These are phyloP conservation scores for Xerus rutilus DNA, from an alignment of 2,797 vertebrate species.

Conservation along the genomic window DNA sequence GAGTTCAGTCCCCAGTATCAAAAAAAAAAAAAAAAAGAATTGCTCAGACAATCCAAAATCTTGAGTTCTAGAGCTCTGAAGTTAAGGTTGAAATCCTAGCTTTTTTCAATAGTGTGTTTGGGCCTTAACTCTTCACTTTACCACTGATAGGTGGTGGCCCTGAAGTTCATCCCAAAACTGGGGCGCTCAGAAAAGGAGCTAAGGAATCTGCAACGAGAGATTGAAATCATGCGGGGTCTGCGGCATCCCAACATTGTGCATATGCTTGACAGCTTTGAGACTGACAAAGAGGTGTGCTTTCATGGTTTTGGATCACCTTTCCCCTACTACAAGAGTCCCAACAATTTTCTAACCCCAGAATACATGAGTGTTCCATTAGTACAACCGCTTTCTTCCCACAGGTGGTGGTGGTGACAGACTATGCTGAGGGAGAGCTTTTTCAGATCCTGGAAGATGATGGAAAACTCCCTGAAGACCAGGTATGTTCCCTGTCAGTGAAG, in stretches of 20 bases:
- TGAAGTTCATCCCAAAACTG: constrained; percentile 98
- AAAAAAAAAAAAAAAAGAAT: background rate
- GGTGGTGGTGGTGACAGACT: constrained; percentile 99
- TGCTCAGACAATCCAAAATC: background rate
- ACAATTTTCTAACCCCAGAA: background rate
- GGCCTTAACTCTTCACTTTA: constrained; percentile 22
- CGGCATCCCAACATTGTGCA: constrained; percentile 96
- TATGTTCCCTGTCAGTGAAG: constrained; percentile 75
- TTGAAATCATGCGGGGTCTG: constrained; percentile 96
- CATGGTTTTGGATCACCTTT: background rate
- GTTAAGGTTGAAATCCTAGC: constrained; percentile 10
- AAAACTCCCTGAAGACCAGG: constrained; percentile 94
- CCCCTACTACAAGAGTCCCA: background rate
- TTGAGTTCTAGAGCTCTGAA: background rate
- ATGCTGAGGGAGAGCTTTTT: constrained; percentile 97
- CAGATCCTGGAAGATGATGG: constrained; percentile 97
- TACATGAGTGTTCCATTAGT: background rate
- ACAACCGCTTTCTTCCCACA: constrained; percentile 78
- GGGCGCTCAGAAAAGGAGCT: constrained; percentile 97
- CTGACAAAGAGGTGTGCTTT: constrained; percentile 92
- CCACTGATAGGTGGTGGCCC: constrained; percentile 93
- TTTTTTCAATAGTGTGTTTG: background rate
- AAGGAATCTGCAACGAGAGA: constrained; percentile 94
- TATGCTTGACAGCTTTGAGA: constrained; percentile 98
- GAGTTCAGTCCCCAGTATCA: too few relatives aligned